A percentile compares a stretch with the other conserved stretches of the same genome.
Conservation (phyloP, 2,797 vertebrate genomes). For the Urophycis tenuis region DNA sequence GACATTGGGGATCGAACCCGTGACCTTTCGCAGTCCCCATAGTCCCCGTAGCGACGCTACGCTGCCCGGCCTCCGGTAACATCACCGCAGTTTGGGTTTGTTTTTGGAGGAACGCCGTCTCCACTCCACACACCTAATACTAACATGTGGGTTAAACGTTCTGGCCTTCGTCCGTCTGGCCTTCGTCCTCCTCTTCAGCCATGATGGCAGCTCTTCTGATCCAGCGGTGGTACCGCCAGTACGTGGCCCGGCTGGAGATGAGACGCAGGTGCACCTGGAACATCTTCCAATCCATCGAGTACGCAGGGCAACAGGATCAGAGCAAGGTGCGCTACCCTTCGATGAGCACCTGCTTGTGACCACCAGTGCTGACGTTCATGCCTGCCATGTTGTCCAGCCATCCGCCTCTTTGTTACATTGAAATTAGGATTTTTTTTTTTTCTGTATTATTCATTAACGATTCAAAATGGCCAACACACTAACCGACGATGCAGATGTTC, state of each 20-base stretch:
- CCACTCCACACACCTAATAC: background rate
- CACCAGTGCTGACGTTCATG: background rate
- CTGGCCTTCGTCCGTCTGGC: background rate
- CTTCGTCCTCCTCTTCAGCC: constrained; percentile 51
- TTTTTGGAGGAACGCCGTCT: background rate
- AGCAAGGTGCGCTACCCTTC: constrained; percentile 77
- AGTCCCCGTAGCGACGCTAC: too few species aligned
- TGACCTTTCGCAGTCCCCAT: too few species aligned
- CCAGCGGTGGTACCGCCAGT: constrained; percentile 90
- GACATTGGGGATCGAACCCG: too few species aligned
- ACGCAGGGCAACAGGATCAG: constrained; percentile 89
- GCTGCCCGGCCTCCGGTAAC: background rate
- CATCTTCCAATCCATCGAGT: constrained; percentile 93
- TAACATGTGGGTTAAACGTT: background rate
- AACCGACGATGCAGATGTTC: too few species aligned
- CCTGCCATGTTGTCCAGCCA: too few species aligned
- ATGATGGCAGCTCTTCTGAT: constrained; percentile 84
- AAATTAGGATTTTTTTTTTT: too few species aligned
- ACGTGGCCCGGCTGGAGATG: constrained; percentile 77
- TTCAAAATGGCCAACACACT: background rate
- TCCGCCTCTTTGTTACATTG: too few species aligned
- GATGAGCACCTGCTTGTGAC: background rate
- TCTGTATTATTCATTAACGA: too few species aligned
- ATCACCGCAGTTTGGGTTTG: background rate
- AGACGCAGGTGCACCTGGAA: constrained; percentile 81